These are phyloP conservation scores for Actenoides lindsayi DNA, from an alignment of 2,113 vertebrate species.

Conservation along the genomic window DNA sequence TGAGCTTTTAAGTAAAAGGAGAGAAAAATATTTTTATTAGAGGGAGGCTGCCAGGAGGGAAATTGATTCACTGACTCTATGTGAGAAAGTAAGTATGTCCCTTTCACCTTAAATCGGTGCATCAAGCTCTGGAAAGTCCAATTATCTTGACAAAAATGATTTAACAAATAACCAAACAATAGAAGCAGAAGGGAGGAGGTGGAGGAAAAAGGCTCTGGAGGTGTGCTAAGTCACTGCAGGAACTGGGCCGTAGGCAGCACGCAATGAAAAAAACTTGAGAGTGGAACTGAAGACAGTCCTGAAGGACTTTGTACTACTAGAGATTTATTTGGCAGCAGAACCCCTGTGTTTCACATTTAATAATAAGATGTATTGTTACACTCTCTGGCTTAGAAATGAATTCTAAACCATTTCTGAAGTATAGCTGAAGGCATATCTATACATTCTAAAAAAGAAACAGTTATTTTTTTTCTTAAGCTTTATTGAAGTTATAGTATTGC, in stretches of 20 bases:
- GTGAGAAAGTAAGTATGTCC: conserved; percentile 58
- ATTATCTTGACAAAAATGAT: conserved; percentile 63
- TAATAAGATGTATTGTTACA: conserved; percentile 16
- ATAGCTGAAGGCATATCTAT: conserved; percentile 10
- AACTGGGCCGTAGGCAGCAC: neutral
- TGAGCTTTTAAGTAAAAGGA: conserved; percentile 55
- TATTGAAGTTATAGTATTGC: neutral
- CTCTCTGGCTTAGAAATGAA: conserved; percentile 6
- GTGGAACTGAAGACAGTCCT: neutral
- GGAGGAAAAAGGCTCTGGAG: neutral
- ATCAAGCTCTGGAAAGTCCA: conserved; percentile 50
- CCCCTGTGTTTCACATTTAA: neutral
- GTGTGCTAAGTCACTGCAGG: neutral
- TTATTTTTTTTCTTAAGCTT: conserved; percentile 20
- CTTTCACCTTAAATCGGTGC: conserved; percentile 49
- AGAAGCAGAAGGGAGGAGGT: neutral
- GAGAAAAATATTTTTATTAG: conserved; percentile 58
- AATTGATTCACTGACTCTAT: conserved; percentile 59
- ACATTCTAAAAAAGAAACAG: conserved; percentile 23
- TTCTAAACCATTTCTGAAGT: neutral
- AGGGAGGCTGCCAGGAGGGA: conserved; percentile 27
- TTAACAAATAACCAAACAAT: conserved; percentile 26
- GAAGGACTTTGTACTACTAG: neutral
- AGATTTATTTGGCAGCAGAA: conserved; percentile 34
- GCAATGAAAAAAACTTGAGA: neutral